Evolutionary conservation across 1,140 invertebrate species (phyloP).

Genomic region (Physella acuta): DNA sequence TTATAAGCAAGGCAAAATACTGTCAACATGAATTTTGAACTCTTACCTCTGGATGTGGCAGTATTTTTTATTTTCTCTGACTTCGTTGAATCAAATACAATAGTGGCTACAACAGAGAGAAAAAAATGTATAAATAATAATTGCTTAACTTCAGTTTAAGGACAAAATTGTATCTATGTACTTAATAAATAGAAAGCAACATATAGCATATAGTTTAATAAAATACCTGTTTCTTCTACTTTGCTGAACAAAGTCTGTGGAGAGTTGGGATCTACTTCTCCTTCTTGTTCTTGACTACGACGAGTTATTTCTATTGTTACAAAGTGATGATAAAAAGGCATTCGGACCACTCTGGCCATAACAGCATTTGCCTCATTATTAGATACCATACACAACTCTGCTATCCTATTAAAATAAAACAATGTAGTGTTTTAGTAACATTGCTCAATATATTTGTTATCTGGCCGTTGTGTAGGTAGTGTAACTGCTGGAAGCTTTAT

Average conservation of each 20-base stretch:
- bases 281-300: background rate
- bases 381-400: conserved; percentile 9
- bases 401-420: background rate
- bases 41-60: conserved; percentile 8
- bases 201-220: too few relatives aligned
- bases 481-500: too few relatives aligned
- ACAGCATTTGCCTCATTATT: conserved; percentile 11
- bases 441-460: background rate
- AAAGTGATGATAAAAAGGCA: conserved; percentile 12
- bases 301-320: conserved; percentile 1
- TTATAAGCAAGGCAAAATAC: too few relatives aligned
- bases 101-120: background rate
- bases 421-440: background rate
- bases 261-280: background rate
- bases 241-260: background rate
- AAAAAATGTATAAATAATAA: background rate
- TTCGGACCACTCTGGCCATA: conserved; percentile 6
- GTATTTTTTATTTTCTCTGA: conserved; percentile 14
- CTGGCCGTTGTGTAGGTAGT: too few relatives aligned
- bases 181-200: too few relatives aligned
- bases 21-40: too few relatives aligned
- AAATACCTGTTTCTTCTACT: conserved; percentile 13
- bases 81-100: conserved; percentile 14
- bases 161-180: too few relatives aligned
- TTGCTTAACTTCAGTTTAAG: too few relatives aligned